A percentile compares a stretch with the other conserved stretches of the same genome.
Evolutionary conservation across 2,113 vertebrate genomes (phyloP).

Genomic region (Muntiacus reevesi): DNA sequence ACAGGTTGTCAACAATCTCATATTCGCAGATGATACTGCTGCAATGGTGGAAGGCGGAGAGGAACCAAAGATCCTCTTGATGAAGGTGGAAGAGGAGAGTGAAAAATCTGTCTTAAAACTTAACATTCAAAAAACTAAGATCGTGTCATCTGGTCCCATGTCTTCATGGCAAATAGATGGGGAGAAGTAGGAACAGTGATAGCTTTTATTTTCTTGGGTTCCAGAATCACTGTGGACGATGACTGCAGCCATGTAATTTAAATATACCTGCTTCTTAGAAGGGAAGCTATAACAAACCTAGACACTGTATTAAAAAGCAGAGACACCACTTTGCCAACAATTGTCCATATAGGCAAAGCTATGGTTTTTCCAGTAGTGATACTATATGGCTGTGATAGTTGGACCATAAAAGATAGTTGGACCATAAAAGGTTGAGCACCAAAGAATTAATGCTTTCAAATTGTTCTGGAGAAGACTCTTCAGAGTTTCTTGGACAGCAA

Average conservation of each 20-base stretch:
- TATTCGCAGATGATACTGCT: not conserved
- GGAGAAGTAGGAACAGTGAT: not conserved
- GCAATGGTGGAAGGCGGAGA: not conserved
- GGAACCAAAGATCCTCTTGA: not conserved
- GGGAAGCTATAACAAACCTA: not conserved
- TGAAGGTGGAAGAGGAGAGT: not conserved
- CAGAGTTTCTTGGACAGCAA: too few species aligned
- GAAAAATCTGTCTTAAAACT: not conserved
- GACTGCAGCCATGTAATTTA: not conserved
- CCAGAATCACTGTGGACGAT: not conserved
- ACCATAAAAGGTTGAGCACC: not conserved
- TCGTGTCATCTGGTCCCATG: not conserved
- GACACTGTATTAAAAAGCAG: not conserved
- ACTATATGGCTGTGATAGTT: not conserved
- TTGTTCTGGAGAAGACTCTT: too few species aligned
- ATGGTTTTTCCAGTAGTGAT: not conserved
- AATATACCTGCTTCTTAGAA: not conserved
- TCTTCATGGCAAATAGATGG: not conserved
- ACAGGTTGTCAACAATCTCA: not conserved
- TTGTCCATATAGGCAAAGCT: not conserved
- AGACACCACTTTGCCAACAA: not conserved
- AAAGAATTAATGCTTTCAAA: too few species aligned
- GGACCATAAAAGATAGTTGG: not conserved
- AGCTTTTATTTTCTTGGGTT: not conserved
- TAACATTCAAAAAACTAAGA: not conserved